Evolutionary conservation across 2,797 vertebrate species (phyloP).

Genomic region (Peromyscus attwateri): DNA sequence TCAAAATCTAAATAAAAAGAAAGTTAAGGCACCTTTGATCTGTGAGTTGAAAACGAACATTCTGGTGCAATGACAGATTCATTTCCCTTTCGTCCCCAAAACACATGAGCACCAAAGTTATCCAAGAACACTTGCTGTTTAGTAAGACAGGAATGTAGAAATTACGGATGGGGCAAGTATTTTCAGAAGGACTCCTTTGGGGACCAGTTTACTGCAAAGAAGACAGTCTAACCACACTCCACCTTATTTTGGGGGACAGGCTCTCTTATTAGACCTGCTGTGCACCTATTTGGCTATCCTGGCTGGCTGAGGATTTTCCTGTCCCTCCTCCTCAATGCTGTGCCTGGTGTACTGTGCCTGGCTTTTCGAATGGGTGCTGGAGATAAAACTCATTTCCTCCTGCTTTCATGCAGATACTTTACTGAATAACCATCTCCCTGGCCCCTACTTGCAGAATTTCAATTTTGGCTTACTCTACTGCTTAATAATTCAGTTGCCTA

Average conservation of each 20-base stretch:
- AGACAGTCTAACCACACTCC: slow-evolving; percentile 88
- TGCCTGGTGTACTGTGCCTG: neutral
- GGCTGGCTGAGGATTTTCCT: neutral
- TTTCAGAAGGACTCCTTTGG: slow-evolving; percentile 93
- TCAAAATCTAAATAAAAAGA: slow-evolving; percentile 75
- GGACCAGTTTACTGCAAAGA: slow-evolving; percentile 90
- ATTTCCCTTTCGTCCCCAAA: slow-evolving; percentile 76
- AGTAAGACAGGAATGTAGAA: slow-evolving; percentile 76
- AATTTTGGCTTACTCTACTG: neutral
- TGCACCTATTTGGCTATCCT: neutral
- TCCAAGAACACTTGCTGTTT: slow-evolving; percentile 78
- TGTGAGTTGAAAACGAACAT: slow-evolving; percentile 76
- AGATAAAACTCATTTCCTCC: neutral
- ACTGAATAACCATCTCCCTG: neutral
- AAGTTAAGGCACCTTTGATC: slow-evolving; percentile 87
- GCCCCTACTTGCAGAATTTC: neutral
- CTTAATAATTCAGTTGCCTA: neutral
- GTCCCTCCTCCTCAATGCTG: neutral
- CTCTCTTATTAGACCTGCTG: neutral
- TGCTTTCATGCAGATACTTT: neutral
- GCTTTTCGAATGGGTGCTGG: neutral
- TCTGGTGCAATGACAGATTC: slow-evolving; percentile 72
- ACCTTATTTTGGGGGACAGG: neutral
- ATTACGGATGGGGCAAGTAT: neutral
- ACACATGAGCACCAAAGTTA: slow-evolving; percentile 76